Evolutionary conservation across 2,888 invertebrate genomes (phyloP).

Genomic region (Willowsia nigromaculata): DNA sequence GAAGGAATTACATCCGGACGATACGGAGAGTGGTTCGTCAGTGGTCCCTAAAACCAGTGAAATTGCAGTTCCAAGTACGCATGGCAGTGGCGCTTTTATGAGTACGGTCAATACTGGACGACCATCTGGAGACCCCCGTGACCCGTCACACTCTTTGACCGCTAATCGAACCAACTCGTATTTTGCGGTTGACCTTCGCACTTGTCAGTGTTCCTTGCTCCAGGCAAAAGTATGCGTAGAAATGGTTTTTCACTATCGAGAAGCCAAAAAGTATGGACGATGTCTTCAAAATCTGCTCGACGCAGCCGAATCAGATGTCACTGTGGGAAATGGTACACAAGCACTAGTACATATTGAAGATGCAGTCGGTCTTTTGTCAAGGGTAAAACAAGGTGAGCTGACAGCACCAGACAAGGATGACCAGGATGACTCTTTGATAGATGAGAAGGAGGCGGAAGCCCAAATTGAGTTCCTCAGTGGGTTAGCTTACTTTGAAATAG

Average conservation of each 20-base stretch:
- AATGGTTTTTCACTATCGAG: constrained; percentile 75
- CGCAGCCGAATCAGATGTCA: constrained; percentile 74
- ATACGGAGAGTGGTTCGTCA: not conserved
- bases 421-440: constrained; percentile 71
- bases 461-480: constrained; percentile 76
- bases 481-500: constrained; percentile 75
- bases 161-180: not conserved
- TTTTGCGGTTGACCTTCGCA: constrained; percentile 69
- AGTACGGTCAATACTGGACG: too few relatives aligned
- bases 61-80: not conserved
- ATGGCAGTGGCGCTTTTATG: too few relatives aligned
- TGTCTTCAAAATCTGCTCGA: constrained; percentile 75
- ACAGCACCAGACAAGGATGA: constrained; percentile 73
- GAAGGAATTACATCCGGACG: not conserved
- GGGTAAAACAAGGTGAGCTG: constrained; percentile 66
- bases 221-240: constrained; percentile 76
- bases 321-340: constrained; percentile 75
- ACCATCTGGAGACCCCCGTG: too few relatives aligned
- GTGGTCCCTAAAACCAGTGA: not conserved
- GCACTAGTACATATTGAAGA: constrained; percentile 77
- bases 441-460: constrained; percentile 67
- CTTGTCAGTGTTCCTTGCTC: constrained; percentile 75
- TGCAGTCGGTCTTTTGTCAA: constrained; percentile 69
- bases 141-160: too few relatives aligned
- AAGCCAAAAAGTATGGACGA: constrained; percentile 77